Percentiles rank a stretch among this genome's conserved stretches.
phyloP scores from a whole-genome alignment of 2,113 vertebrate genomes.

The Spea bombifrons region DNA sequence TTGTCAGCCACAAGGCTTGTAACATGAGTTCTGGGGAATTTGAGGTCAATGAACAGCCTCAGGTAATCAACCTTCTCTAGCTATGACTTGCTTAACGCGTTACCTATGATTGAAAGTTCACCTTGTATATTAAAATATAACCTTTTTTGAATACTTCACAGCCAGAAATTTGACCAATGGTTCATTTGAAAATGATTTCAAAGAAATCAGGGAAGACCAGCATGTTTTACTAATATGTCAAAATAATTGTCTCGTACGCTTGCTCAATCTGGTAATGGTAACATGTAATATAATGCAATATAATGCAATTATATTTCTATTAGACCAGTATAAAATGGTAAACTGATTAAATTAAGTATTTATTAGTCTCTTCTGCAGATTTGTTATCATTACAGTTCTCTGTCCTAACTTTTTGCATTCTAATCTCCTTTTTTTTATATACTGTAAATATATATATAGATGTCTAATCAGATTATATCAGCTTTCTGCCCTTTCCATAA shows the following conservation, averaged over 20 bases:
- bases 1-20: not conserved
- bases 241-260: not conserved
- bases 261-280: not conserved
- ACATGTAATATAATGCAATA: slow-evolving; percentile 20
- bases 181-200: not conserved
- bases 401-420: too few species aligned
- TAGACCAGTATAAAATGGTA: too few species aligned
- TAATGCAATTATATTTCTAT: too few species aligned
- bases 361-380: too few species aligned
- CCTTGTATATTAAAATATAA: not conserved
- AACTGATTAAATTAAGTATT: too few species aligned
- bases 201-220: not conserved
- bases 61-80: not conserved
- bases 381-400: too few species aligned
- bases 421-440: too few species aligned
- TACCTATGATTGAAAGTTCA: not conserved
- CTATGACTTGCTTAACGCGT: not conserved
- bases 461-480: slow-evolving; percentile 38
- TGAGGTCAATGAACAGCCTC: not conserved
- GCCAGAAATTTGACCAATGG: not conserved
- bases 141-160: not conserved
- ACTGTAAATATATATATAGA: not conserved
- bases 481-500: slow-evolving; percentile 37
- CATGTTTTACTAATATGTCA: not conserved
- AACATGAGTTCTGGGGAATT: not conserved